Conservation (phyloP, 2,113 vertebrate species). For the Oxyruncus cristatus region DNA sequence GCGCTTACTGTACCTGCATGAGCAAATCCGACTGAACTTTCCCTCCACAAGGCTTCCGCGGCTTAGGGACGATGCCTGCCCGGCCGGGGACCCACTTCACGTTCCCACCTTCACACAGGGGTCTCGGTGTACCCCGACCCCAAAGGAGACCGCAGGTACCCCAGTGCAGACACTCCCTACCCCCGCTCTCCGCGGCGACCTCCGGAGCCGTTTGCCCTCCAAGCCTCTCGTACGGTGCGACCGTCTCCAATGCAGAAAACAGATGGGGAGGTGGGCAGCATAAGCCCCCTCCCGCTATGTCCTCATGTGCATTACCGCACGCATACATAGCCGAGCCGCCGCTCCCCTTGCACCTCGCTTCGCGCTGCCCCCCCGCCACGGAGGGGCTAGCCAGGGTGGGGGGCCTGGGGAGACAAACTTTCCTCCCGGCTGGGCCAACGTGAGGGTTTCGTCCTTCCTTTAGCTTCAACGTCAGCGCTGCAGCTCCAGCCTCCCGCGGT, state of each 20-base stretch:
- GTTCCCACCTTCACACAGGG: neutral
- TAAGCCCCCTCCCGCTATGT: neutral
- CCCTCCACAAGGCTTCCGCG: too few relatives aligned
- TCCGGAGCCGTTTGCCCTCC: neutral
- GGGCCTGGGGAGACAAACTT: neutral
- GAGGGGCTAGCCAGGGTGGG: too few relatives aligned
- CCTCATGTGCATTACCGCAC: neutral
- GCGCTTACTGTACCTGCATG: fast-evolving
- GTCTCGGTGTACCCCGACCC: too few relatives aligned
- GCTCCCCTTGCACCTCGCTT: neutral
- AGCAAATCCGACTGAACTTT: neutral
- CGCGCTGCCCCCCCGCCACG: too few relatives aligned
- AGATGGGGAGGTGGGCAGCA: neutral
- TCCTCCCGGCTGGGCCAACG: too few relatives aligned
- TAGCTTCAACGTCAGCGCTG: neutral
- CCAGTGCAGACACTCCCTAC: too few relatives aligned
- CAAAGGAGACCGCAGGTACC: neutral
- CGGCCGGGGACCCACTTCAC: too few relatives aligned
- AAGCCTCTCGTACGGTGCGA: neutral
- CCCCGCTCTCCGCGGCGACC: neutral
- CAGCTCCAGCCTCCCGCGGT: neutral
- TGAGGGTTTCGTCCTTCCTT: neutral
- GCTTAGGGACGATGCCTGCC: too few relatives aligned
- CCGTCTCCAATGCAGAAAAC: neutral
- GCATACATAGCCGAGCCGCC: neutral